These are phyloP conservation scores for Tragelaphus eurycerus DNA, from an alignment of 2,797 vertebrate species.

Conservation along the genomic window DNA sequence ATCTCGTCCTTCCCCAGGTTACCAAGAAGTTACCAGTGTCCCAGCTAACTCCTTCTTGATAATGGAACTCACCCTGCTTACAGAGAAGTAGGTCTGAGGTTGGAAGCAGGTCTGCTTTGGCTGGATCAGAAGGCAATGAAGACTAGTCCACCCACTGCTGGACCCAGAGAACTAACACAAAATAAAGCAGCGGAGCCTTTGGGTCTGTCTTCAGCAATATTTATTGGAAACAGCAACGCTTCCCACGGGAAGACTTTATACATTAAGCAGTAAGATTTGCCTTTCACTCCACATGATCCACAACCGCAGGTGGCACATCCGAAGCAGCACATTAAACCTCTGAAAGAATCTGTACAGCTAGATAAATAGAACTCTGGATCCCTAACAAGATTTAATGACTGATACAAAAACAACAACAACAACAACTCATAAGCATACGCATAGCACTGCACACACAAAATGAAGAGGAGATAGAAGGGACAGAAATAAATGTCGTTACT, in stretches of 20 bases:
- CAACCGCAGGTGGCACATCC: conserved; percentile 81
- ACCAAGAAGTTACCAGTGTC: neutral
- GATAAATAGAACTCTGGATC: conserved; percentile 87
- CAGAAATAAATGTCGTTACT: conserved; percentile 74
- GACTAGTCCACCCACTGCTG: neutral
- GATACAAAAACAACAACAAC: conserved; percentile 82
- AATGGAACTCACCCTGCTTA: neutral
- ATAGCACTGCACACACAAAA: conserved; percentile 89
- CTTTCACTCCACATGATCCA: conserved; percentile 82
- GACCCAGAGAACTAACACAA: conserved; percentile 40
- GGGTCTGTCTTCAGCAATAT: conserved; percentile 81
- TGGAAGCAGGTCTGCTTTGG: neutral
- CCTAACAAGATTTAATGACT: conserved; percentile 84
- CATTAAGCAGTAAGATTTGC: conserved; percentile 84
- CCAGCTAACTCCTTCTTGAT: neutral
- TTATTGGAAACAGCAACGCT: conserved; percentile 87
- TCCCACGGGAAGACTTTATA: conserved; percentile 81
- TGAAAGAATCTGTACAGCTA: conserved; percentile 84
- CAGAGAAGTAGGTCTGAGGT: neutral
- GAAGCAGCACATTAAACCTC: conserved; percentile 83
- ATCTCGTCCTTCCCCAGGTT: neutral
- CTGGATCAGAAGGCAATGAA: neutral
- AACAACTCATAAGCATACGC: conserved; percentile 84
- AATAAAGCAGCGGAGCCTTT: conserved; percentile 56
- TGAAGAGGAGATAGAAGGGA: conserved; percentile 76